Evolutionary conservation across 2,113 vertebrate genomes (phyloP), one percentile per base, ranked within the genome.

Genomic region (Corythornis cristatus): DNA sequence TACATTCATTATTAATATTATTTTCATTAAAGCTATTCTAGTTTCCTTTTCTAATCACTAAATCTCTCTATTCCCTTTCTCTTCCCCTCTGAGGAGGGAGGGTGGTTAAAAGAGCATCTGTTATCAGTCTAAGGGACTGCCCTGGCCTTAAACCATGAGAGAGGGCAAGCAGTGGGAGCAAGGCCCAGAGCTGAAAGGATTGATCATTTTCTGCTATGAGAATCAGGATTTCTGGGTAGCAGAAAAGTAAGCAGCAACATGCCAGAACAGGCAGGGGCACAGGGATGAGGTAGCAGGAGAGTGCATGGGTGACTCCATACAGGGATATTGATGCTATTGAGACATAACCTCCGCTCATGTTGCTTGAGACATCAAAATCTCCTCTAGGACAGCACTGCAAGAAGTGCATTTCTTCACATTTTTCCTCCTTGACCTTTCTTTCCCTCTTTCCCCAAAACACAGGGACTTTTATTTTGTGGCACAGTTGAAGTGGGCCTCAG

Each of bases 401-500:
- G n/a, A 51, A 46, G 3, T 4, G 2, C 1, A 2, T 79, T 84
- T 78, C 16, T 84, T 72, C 48, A 56, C 5, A 20, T 2, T 64
- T 26, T 31, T 66, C 5, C 31, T 18, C 65, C 29, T 26, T 79
- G 56, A 45, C 3, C 3, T 1, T 23, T 80, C 48, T 66, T 11
- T 0, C 2, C 8, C 7, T 58, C 15, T 6, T 57, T 26, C 6
- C 62, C 22, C 9, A 18, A 72, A 80, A 54, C 4, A 35, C 8
- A 46, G 20, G 9, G 6, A 43, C 2, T 50, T 81, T 67, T 90
- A 11, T 93, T 89, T 43, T 26, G 7, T 37, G 25, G 19, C 4
- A 48, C 10, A 28, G 9, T 45, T 75, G 61, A 67, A 75, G 5
- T 26, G 31, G 46, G 22, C 46, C 21, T 48, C 46, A 48, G 21